Evolutionary conservation across 1,140 invertebrate genomes (phyloP), one percentile per base, ranked within the genome.

Genomic region (Temnothorax longispinosus): DNA sequence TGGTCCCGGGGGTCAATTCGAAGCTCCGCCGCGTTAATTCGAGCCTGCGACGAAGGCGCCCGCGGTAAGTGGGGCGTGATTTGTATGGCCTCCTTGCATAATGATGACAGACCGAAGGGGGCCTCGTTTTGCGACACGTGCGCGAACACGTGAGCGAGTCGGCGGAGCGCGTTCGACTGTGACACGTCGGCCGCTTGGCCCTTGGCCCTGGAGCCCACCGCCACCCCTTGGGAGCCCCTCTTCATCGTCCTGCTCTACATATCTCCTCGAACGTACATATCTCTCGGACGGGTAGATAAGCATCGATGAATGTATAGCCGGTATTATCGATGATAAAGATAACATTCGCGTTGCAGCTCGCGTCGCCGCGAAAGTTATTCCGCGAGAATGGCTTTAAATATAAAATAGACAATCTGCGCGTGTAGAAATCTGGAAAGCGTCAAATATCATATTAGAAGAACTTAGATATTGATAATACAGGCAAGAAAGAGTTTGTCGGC

Each of bases 141-240:
- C 91, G 85, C 52, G 65, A 93, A 92, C 94, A 95, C 94, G 94
- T 95, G 94, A 95, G 92, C 85, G 58, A 75, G 32, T 77, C 77
- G 86, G 76, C 90, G 89, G 84, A 91, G 92, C 93, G 94, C 93
- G 94, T 94, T 93, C 90, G 90, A 94, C 93, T 92, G 91, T 94
- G 92, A 94, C 93, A 92, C 92, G 92, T 91, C 90, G 74, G 74
- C 1, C 82, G 65, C 65, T 69, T 50, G 90, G 88, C 88, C 89
- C 86, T 87, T 86, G 75, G 89, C 72, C 82, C 80, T 76, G 27
- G 74, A 27, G 27, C 27, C 27, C 27, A 67, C 50, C 62, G 54
- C 82, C 76, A 54, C 85, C 76, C 84, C 71, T 92, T 87, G 74
- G 52, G 84, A 85, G 86, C 44, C 72, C 47, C 65, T 56, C 71